Conservation (phyloP, 2,113 vertebrate species). For the Elachura formosa region DNA sequence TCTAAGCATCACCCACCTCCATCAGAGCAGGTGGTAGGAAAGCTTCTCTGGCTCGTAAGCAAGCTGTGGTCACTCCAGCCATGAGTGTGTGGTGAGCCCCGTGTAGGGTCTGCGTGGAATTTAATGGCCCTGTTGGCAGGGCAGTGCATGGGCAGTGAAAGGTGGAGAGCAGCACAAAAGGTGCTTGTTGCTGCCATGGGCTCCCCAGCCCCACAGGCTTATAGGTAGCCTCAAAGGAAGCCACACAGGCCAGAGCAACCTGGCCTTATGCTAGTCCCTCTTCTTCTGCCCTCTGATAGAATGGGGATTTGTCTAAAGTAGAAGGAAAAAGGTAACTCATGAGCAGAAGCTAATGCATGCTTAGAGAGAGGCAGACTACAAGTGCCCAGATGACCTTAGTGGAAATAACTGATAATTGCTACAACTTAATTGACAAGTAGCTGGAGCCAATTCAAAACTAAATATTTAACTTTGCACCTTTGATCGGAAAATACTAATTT, state of each 20-base stretch:
- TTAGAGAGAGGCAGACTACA: neutral
- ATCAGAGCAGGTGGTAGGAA: fast-evolving
- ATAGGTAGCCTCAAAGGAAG: neutral
- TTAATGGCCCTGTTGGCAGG: neutral
- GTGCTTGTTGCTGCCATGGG: neutral
- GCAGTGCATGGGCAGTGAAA: neutral
- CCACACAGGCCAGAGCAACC: neutral
- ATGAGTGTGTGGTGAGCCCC: fast-evolving
- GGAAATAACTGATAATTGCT: neutral
- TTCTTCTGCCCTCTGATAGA: fast-evolving
- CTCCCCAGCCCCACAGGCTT: neutral
- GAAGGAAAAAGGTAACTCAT: neutral
- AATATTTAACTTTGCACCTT: neutral
- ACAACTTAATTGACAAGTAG: neutral
- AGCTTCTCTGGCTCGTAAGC: neutral
- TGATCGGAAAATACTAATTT: neutral
- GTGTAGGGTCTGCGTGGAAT: neutral
- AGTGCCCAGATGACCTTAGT: neutral
- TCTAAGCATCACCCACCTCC: neutral
- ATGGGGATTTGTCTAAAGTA: neutral
- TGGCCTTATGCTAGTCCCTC: neutral
- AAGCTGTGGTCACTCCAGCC: neutral
- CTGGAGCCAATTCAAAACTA: neutral
- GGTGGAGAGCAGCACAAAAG: neutral
- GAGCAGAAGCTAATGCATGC: neutral